Base-by-base conservation (phyloP, 2,888 invertebrate species). In the Melieria omissa region DNA sequence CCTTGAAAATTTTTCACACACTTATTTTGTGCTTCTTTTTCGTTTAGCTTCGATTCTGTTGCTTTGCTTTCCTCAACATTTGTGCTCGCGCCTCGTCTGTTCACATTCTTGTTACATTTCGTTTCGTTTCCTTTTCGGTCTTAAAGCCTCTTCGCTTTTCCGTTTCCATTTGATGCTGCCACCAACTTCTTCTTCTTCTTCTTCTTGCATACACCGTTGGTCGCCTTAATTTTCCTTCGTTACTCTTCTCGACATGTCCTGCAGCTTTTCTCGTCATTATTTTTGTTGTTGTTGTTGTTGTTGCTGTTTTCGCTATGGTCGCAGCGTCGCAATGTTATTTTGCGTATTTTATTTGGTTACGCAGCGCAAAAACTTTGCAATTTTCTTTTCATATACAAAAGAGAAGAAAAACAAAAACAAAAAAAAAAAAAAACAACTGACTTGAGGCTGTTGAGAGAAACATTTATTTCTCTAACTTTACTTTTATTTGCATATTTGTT, bases 261-360 rank as follows among this genome's bases (percentile, higher is more conserved):
- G 29, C 29, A 29, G 29, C 29, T 29, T 29, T 29, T 29, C 29
- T 29, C 2, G 29, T 29, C 29, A 29, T 52, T n/a, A 14, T 63
- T 63, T 63, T 45, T 44, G 52, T 10, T 3, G 41, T 41, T 52
- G 7, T 41, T 52, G 7, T 5, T 29, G 65, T 65, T 66, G 46
- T 74, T 76, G 72, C 71, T 71, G 69, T 76, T 76, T 72, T 74
- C 71, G 71, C 74, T 76, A 70, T 72, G 72, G 73, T 72, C 78
- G 71, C 75, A 73, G 29, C 29, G 29, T 29, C 29, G 29, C 29
- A 3, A 29, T 29, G 29, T 29, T 29, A 29, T 29, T 29, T 29
- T 29, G 29, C 29, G 29, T 29, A 29, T 29, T 29, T 29, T 3
- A 29, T 29, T 29, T 29, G 29, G 3, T 29, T 29, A 29, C 29